phyloP scores from a whole-genome alignment of 37 sponge, comb jelly and placozoan genomes.

The Beroe forskalii region DNA sequence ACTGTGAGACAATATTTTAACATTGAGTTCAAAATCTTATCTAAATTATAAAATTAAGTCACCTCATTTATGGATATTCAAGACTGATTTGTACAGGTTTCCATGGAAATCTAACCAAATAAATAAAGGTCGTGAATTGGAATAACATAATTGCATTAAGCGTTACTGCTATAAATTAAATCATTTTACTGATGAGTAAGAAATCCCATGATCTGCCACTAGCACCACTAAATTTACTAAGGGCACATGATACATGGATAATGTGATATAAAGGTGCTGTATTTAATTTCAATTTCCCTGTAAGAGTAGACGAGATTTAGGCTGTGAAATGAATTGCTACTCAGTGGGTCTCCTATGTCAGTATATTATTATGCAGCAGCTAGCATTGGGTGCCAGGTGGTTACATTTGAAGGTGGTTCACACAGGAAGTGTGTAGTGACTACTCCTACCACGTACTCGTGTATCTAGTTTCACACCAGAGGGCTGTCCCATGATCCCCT shows the following conservation, averaged over 20 bases:
- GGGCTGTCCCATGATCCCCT: no score
- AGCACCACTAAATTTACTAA: neutral
- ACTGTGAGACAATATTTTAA: no score
- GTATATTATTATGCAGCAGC: no score
- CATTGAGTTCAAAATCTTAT: no score
- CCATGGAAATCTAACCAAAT: no score
- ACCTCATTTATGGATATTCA: no score
- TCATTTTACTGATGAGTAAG: neutral
- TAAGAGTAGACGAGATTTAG: neutral
- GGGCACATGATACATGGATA: neutral
- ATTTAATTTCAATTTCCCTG: neutral
- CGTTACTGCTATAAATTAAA: neutral
- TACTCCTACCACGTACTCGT: neutral
- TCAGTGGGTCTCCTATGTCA: neutral
- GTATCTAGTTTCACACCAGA: neutral
- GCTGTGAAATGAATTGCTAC: neutral
- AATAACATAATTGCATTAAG: neutral
- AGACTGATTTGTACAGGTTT: no score
- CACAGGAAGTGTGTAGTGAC: neutral
- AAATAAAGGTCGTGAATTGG: no score
- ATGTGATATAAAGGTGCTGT: neutral
- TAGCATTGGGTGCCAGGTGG: neutral
- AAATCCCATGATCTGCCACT: neutral
- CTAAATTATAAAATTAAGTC: no score
- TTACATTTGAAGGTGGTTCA: neutral